Evolutionary conservation across 2,888 invertebrate species (phyloP).

Genomic region (Temnothorax unifasciatus): DNA sequence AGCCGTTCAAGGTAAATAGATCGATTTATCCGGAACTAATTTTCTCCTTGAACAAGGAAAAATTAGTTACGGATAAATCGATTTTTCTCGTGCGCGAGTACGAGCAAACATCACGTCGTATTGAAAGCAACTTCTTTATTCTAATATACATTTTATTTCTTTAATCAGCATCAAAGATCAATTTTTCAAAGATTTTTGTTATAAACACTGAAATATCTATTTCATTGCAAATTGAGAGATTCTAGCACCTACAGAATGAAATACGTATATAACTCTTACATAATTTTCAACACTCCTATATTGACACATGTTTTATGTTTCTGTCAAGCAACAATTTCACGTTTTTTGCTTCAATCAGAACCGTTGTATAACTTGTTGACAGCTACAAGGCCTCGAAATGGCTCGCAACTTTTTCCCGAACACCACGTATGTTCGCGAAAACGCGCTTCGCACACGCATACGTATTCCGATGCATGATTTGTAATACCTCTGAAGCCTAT

Average conservation of each 20-base stretch:
- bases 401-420: not conserved
- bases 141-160: not conserved
- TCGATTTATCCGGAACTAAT: constrained; percentile 12
- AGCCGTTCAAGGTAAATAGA: not conserved
- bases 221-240: not conserved
- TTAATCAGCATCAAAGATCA: not conserved
- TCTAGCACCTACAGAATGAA: too few relatives aligned
- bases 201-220: not conserved
- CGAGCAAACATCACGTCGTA: not conserved
- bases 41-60: constrained; percentile 9
- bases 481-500: constrained; percentile 72
- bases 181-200: not conserved
- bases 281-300: not conserved
- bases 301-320: not conserved
- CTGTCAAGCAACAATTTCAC: not conserved
- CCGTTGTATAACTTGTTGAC: not conserved
- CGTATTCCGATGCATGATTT: constrained; percentile 75
- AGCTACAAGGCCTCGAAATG: not conserved
- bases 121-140: not conserved
- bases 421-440: constrained; percentile 44
- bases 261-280: not conserved
- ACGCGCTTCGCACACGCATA: constrained; percentile 34
- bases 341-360: not conserved
- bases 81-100: not conserved
- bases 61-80: not conserved